Evolutionary conservation across 2,797 vertebrate species (phyloP).

Genomic region (Acrocephalus scirpaceus): DNA sequence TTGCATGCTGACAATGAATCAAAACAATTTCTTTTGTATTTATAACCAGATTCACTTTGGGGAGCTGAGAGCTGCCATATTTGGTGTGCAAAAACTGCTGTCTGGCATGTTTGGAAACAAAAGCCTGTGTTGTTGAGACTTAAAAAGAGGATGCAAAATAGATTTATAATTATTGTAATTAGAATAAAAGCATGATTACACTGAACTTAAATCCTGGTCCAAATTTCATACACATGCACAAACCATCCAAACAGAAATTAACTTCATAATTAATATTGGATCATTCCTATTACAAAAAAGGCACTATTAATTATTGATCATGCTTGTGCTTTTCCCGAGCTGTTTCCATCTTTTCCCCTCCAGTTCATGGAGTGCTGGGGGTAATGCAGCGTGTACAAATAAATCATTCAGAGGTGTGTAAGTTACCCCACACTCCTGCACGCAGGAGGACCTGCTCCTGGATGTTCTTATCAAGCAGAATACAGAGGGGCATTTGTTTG

Average conservation of each 20-base stretch:
- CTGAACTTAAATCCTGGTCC: constrained; percentile 1
- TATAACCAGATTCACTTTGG: background rate
- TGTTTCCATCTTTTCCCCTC: background rate
- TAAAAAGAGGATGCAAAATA: constrained; percentile 2
- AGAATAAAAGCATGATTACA: constrained; percentile 1
- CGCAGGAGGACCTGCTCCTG: background rate
- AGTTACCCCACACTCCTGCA: background rate
- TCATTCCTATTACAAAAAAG: background rate
- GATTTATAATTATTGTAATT: constrained; percentile 38
- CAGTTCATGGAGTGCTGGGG: background rate
- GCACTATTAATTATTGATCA: constrained; percentile 25
- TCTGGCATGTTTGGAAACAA: constrained; percentile 41
- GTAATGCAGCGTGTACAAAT: background rate
- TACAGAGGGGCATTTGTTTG: constrained; percentile 28
- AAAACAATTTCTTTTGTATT: constrained; percentile 15
- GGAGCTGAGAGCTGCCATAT: constrained; percentile 19
- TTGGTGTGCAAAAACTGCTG: background rate
- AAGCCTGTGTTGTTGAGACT: background rate
- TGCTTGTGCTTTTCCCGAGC: background rate
- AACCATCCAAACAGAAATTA: constrained; percentile 18
- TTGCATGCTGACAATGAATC: background rate
- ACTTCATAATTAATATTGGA: constrained; percentile 22
- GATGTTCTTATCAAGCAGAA: constrained; percentile 24
- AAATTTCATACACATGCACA: constrained; percentile 5
- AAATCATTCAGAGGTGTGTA: background rate